Percentiles rank a stretch among this genome's conserved stretches.
These are phyloP conservation scores for Botia almorhae DNA, from an alignment of 2,797 vertebrate species.

Conservation along the genomic window DNA sequence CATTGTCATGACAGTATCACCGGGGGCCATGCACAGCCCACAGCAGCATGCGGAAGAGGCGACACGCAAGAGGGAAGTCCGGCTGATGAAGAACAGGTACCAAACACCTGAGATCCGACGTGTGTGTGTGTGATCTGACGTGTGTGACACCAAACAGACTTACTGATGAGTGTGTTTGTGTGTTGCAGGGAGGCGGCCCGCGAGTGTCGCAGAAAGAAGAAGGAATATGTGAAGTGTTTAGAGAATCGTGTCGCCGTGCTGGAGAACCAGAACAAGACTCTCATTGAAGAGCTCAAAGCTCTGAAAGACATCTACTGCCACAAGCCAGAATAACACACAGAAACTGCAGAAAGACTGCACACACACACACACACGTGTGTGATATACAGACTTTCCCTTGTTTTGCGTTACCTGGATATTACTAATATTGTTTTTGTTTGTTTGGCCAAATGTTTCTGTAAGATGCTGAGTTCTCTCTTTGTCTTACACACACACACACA, in stretches of 20 bases:
- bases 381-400: slow-evolving; percentile 5
- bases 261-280: slow-evolving; percentile 99
- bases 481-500: neutral
- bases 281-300: slow-evolving; percentile 98
- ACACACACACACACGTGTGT: neutral
- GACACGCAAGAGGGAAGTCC: slow-evolving; percentile 92
- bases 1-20: slow-evolving; percentile 89
- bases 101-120: neutral
- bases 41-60: slow-evolving; percentile 88
- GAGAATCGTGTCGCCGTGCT: slow-evolving; percentile 96
- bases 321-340: slow-evolving; percentile 87
- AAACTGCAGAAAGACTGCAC: slow-evolving; percentile 19
- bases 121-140: neutral
- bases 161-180: neutral
- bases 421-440: neutral
- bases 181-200: slow-evolving; percentile 91
- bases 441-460: slow-evolving; percentile 28
- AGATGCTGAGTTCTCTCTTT: neutral
- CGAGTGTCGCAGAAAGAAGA: slow-evolving; percentile 98
- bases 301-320: slow-evolving; percentile 99
- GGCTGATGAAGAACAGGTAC: slow-evolving; percentile 96
- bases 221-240: slow-evolving; percentile 97
- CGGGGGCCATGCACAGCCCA: slow-evolving; percentile 85
- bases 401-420: slow-evolving; percentile 24
- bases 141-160: neutral